phyloP scores from a whole-genome alignment of 2,888 invertebrate genomes.

The Aporophyla nigra region DNA sequence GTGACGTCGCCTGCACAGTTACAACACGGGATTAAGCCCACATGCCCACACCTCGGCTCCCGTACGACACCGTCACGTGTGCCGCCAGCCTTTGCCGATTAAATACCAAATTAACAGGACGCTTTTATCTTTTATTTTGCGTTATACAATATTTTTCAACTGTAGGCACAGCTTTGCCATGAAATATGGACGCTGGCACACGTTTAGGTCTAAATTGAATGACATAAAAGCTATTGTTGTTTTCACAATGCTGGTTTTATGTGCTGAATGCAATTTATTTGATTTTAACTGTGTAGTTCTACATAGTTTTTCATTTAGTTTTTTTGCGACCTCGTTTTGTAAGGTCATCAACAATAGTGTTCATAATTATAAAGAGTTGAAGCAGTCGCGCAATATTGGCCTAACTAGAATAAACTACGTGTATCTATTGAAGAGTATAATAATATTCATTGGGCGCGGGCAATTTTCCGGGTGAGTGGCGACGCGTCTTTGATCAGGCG shows the following conservation, averaged over 20 bases:
- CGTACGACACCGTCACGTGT: constrained; percentile 53
- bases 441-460: constrained; percentile 90
- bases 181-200: constrained; percentile 36
- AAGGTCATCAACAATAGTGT: constrained; percentile 23
- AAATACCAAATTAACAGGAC: constrained; percentile 58
- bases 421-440: constrained; percentile 90
- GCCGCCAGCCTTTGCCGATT: constrained; percentile 54
- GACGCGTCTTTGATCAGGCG: constrained; percentile 89
- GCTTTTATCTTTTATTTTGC: constrained; percentile 43
- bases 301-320: constrained; percentile 16
- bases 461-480: constrained; percentile 89
- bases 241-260: constrained; percentile 48
- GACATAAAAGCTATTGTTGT: constrained; percentile 50
- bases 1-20: constrained; percentile 75
- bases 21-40: constrained; percentile 75
- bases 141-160: constrained; percentile 44
- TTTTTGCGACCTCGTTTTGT: constrained; percentile 11
- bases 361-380: constrained; percentile 38
- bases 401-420: constrained; percentile 85
- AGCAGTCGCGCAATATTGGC: constrained; percentile 75
- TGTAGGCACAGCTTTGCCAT: constrained; percentile 32
- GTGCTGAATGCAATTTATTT: constrained; percentile 38
- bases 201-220: constrained; percentile 47
- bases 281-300: constrained; percentile 36
- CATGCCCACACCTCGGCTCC: constrained; percentile 59